Evolutionary conservation across 2,888 invertebrate genomes (phyloP).

Genomic region (Neoascia interrupta): DNA sequence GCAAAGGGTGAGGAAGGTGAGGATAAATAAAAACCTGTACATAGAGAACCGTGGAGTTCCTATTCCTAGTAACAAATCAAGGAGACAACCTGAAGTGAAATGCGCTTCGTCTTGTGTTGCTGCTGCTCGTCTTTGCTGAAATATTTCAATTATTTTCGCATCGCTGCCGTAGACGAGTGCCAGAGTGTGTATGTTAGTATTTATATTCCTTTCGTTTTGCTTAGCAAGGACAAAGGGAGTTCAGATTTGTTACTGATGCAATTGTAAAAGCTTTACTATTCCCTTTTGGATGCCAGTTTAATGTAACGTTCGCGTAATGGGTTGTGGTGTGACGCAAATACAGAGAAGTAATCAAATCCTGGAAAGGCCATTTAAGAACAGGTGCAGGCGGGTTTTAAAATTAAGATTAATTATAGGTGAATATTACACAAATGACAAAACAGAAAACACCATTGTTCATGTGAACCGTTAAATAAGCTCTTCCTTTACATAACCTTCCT

Average conservation of each 20-base stretch:
- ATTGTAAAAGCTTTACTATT: conserved; percentile 28
- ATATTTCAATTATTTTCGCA: conserved; percentile 65
- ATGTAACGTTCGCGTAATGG: too few relatives aligned
- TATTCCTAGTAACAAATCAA: conserved; percentile 60
- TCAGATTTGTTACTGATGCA: conserved; percentile 10
- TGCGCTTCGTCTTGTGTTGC: conserved; percentile 26
- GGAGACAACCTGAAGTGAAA: conserved; percentile 58
- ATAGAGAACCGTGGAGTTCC: conserved; percentile 49
- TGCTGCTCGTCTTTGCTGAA: background rate
- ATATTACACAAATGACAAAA: too few relatives aligned
- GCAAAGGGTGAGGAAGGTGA: conserved; percentile 16
- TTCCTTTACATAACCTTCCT: too few relatives aligned
- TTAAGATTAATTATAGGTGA: too few relatives aligned
- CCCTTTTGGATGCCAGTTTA: too few relatives aligned
- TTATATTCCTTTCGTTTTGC: background rate
- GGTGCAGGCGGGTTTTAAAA: too few relatives aligned
- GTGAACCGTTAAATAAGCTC: too few relatives aligned
- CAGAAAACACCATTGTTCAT: too few relatives aligned
- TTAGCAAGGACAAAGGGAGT: conserved; percentile 16
- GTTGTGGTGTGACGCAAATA: too few relatives aligned
- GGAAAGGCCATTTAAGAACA: too few relatives aligned
- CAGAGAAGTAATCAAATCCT: too few relatives aligned
- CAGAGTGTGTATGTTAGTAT: background rate
- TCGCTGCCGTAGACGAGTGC: conserved; percentile 7
- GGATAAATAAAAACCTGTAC: too few relatives aligned